These are phyloP conservation scores for Ptiloglossa arizonensis DNA, from an alignment of 1,140 invertebrate species.

Conservation along the genomic window DNA sequence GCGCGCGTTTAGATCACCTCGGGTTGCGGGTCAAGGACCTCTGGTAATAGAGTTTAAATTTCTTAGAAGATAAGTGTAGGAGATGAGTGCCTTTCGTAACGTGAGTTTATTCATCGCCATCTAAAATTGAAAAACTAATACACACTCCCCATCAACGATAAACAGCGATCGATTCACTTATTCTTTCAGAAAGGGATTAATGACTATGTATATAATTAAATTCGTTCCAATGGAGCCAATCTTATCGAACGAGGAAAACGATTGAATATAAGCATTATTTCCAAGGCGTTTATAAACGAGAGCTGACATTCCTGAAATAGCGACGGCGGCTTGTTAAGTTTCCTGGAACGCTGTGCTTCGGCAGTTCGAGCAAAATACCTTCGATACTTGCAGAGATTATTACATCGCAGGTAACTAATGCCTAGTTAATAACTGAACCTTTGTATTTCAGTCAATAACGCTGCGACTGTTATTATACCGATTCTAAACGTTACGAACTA, in stretches of 20 bases:
- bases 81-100: too few relatives aligned
- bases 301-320: constrained; percentile 46
- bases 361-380: constrained; percentile 47
- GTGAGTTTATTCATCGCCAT: too few relatives aligned
- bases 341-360: constrained; percentile 39
- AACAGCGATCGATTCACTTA: too few relatives aligned
- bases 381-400: constrained; percentile 61
- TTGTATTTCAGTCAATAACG: constrained; percentile 29
- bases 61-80: neutral
- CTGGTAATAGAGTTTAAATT: neutral
- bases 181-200: too few relatives aligned
- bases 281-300: constrained; percentile 51
- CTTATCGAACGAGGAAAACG: neutral
- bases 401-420: constrained; percentile 51
- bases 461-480: constrained; percentile 12
- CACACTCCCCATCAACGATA: too few relatives aligned
- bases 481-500: neutral
- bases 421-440: constrained; percentile 30
- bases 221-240: neutral
- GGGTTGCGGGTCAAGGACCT: too few relatives aligned
- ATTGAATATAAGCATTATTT: constrained; percentile 35
- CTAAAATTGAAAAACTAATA: too few relatives aligned
- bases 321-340: constrained; percentile 59
- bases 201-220: neutral
- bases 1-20: neutral